Percentiles rank a stretch among this genome's conserved stretches.
Conservation (phyloP, 2,797 vertebrate species). For the Enteromius anoplus region DNA sequence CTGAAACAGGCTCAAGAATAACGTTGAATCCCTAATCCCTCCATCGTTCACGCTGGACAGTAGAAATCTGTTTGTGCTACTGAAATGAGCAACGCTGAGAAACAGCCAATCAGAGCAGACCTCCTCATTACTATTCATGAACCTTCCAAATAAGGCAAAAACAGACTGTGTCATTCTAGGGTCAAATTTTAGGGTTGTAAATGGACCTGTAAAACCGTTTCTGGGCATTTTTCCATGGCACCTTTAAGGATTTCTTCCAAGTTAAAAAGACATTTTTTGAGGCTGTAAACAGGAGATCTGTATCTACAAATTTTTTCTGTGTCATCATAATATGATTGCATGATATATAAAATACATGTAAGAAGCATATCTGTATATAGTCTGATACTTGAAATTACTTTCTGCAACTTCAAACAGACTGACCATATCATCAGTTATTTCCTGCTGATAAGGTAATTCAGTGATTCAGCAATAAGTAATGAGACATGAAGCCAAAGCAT, state of each 20-base stretch:
- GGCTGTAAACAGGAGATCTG: background rate
- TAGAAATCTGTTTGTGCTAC: too few relatives aligned
- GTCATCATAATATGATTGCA: background rate
- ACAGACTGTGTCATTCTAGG: too few relatives aligned
- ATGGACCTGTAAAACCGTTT: too few relatives aligned
- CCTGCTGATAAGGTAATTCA: background rate
- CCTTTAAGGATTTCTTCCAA: background rate
- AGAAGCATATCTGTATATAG: background rate
- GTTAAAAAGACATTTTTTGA: background rate
- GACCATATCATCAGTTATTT: conserved; percentile 1
- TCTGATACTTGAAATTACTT: conserved; percentile 10
- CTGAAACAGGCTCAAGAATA: too few relatives aligned
- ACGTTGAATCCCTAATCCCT: too few relatives aligned
- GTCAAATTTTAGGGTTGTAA: too few relatives aligned
- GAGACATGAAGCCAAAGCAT: conserved; percentile 33
- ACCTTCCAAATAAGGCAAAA: too few relatives aligned
- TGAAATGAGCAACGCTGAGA: too few relatives aligned
- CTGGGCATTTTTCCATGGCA: too few relatives aligned
- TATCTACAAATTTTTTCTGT: background rate
- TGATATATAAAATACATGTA: background rate
- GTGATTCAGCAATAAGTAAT: conserved; percentile 42
- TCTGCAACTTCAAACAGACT: conserved; percentile 10
- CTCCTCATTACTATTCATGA: too few relatives aligned
- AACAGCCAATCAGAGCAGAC: too few relatives aligned
- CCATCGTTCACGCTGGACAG: too few relatives aligned